Base-by-base conservation (phyloP, 2,113 vertebrate genomes). In the Stigmatopora argus region DNA sequence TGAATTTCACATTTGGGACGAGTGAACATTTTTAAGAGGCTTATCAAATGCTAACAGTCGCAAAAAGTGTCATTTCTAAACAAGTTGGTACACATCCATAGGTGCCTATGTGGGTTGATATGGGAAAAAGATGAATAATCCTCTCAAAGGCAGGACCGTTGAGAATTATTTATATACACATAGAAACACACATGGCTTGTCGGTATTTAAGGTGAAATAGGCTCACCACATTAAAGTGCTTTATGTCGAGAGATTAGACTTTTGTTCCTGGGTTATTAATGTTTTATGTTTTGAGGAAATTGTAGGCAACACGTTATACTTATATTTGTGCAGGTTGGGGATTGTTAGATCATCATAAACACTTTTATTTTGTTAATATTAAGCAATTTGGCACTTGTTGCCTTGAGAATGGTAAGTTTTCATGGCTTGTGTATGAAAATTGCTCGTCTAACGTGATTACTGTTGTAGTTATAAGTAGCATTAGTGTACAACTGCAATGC, bases 1-100 rank as follows among this genome's bases (percentile, higher is more conserved):
- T 80, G 61, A 72, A 72, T 78, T 73, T 78, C 73, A 80, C 64
- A 78, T 77, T 82, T 52, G 72, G 85, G 75, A 70, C 79, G 86
- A 78, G 63, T 63, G 66, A 69, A 65, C 77, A 38, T 35, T 78
- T 74, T 64, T 83, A 78, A 85, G 80, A 82, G 76, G 81, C 79
- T 88, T 87, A 86, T 81, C 73, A 79, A 64, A 62, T 49, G 47
- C 67, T 55, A 44, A 61, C 79, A 75, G 73, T 55, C 49, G 63
- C 67, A 69, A 49, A 71, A 34, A 21, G 34, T 64, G 57, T 17
- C 8, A 62, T 68, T 62, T 59, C 26, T 51, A 51, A 69, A 67
- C 64, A 76, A 62, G 61, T 69, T 70, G 26, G 21, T 13, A 55
- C 58, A 70, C 47, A 55, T 48, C 69, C 52, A 31, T 48, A 65